These are phyloP conservation scores for Chloropsis cyanopogon DNA, from an alignment of 2,113 vertebrate species.

Conservation along the genomic window DNA sequence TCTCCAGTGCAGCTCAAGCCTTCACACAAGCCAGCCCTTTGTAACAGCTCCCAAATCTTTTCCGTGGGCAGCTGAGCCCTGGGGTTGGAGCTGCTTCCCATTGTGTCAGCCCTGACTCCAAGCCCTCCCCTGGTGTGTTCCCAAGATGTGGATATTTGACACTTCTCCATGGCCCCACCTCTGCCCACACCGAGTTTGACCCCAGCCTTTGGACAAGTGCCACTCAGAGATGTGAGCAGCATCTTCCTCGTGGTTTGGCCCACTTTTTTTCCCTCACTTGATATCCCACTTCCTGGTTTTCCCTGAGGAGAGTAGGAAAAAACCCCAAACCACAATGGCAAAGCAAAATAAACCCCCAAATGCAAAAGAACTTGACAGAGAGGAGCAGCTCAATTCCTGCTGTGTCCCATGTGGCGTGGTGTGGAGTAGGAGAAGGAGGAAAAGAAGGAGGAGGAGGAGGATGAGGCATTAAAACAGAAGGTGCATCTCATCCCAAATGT, in stretches of 20 bases:
- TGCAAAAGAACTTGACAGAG: neutral
- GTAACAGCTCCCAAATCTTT: neutral
- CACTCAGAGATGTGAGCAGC: neutral
- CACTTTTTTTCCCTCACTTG: neutral
- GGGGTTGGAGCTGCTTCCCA: neutral
- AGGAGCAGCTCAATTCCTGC: neutral
- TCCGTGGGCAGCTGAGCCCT: neutral
- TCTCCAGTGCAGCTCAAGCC: fast-evolving
- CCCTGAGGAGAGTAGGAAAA: neutral
- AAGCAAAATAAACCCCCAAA: neutral
- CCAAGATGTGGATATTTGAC: fast-evolving
- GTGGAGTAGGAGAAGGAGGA: neutral
- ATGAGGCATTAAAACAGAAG: neutral
- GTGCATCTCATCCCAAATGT: neutral
- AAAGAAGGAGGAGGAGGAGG: neutral
- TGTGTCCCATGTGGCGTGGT: neutral
- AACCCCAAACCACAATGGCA: neutral
- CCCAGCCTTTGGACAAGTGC: neutral
- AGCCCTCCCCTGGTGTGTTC: fast-evolving
- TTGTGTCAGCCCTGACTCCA: fast-evolving
- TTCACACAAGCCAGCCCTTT: neutral
- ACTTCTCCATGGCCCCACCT: neutral
- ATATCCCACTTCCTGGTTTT: neutral
- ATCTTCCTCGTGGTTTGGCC: neutral
- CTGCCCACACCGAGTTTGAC: fast-evolving